These are phyloP conservation scores for pig (Sus scrofa) DNA, from an alignment of 2,113 vertebrate genomes.

Conservation along the genomic window DNA sequence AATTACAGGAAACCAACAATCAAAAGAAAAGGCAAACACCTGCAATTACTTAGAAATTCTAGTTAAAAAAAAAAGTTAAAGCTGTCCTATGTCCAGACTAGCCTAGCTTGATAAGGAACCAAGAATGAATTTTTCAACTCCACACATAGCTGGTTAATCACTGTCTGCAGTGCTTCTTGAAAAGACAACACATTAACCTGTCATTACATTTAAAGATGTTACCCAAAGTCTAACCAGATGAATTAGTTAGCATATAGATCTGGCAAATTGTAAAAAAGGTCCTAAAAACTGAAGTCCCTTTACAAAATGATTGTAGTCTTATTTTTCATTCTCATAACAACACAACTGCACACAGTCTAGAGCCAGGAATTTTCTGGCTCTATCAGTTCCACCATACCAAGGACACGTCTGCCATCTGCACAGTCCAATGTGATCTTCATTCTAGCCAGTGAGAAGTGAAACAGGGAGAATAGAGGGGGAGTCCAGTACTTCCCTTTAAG, in stretches of 20 bases:
- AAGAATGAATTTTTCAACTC: slow-evolving; percentile 19
- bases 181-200: neutral
- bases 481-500: neutral
- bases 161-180: neutral
- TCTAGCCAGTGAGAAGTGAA: neutral
- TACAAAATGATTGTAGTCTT: neutral
- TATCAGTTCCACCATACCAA: neutral
- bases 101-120: slow-evolving; percentile 3
- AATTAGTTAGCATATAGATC: neutral
- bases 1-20: slow-evolving; percentile 45
- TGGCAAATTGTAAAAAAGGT: neutral
- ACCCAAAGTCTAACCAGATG: neutral
- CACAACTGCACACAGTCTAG: neutral
- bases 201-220: neutral
- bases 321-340: neutral
- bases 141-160: neutral
- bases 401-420: neutral
- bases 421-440: neutral
- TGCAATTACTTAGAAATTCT: slow-evolving; percentile 58
- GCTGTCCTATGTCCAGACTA: neutral
- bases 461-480: neutral
- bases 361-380: neutral
- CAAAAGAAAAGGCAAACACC: neutral
- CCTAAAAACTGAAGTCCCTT: neutral
- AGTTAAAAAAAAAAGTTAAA: slow-evolving; percentile 20